Conservation (phyloP, 2,797 vertebrate species). For the Cephalopachus bancanus region DNA sequence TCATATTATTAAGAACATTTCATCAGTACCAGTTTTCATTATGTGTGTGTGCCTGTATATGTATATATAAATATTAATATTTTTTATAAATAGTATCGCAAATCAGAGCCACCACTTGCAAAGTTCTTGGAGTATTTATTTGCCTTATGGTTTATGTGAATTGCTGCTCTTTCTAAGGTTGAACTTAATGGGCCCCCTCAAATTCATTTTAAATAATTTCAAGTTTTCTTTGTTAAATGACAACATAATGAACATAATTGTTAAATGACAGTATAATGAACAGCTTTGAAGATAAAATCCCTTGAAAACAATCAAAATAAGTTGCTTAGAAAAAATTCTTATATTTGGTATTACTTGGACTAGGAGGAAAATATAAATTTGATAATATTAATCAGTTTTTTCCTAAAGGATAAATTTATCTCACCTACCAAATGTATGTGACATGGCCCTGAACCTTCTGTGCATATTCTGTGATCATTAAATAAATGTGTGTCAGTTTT, state of each 20-base stretch:
- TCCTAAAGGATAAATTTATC: neutral
- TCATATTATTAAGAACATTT: neutral
- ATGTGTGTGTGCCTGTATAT: neutral
- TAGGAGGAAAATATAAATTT: neutral
- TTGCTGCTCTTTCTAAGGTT: neutral
- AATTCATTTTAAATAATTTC: neutral
- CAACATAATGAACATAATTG: neutral
- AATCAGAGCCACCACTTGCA: neutral
- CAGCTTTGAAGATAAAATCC: neutral
- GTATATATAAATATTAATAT: neutral
- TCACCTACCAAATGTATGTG: neutral
- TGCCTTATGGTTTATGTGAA: neutral
- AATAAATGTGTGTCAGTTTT: neutral
- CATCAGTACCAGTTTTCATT: neutral
- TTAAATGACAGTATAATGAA: neutral
- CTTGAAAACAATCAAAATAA: neutral
- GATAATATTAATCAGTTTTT: neutral
- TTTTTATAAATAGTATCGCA: neutral
- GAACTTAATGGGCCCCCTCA: neutral
- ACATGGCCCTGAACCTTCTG: fast-evolving
- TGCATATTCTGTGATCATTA: neutral
- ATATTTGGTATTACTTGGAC: neutral
- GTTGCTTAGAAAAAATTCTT: neutral
- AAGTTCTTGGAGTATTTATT: neutral
- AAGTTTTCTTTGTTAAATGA: slow-evolving; percentile 28